Conservation (phyloP, 2,888 invertebrate genomes). For the Drosophila quinaria region DNA sequence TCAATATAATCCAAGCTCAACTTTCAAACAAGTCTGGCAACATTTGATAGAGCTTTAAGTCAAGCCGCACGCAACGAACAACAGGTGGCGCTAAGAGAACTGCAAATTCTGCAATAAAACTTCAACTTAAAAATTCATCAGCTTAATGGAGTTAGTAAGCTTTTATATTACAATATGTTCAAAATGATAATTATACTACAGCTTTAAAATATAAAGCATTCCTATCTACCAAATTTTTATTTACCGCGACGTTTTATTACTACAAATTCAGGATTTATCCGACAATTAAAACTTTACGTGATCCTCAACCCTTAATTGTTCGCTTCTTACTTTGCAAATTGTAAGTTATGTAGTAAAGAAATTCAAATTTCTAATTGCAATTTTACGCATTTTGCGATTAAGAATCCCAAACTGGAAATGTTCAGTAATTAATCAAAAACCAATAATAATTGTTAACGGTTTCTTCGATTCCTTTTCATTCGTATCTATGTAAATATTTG, state of each 20-base stretch:
- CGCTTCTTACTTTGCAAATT: too few species aligned
- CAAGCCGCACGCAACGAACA: conserved; percentile 23
- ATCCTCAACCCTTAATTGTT: too few species aligned
- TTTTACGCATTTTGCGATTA: too few species aligned
- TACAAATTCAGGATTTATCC: too few species aligned
- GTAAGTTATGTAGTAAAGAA: too few species aligned
- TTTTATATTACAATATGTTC: not conserved
- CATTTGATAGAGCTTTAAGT: conserved; percentile 44
- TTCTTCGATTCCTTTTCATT: conserved; percentile 34
- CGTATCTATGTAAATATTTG: conserved; percentile 71
- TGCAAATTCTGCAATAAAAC: not conserved
- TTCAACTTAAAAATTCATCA: conserved; percentile 27
- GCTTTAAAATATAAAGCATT: too few species aligned
- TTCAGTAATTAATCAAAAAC: conserved; percentile 43
- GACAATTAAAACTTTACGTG: too few species aligned
- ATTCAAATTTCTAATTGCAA: too few species aligned
- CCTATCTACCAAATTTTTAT: too few species aligned
- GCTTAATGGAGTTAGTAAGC: conserved; percentile 4
- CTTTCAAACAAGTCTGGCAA: conserved; percentile 36
- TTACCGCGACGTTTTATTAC: too few species aligned
- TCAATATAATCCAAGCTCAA: conserved; percentile 24
- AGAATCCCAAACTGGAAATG: conserved; percentile 25
- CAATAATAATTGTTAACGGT: conserved; percentile 74
- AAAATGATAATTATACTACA: too few species aligned
- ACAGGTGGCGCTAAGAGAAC: conserved; percentile 55